phyloP scores from a whole-genome alignment of 2,888 invertebrate species.

The Amphimallon solstitiale region DNA sequence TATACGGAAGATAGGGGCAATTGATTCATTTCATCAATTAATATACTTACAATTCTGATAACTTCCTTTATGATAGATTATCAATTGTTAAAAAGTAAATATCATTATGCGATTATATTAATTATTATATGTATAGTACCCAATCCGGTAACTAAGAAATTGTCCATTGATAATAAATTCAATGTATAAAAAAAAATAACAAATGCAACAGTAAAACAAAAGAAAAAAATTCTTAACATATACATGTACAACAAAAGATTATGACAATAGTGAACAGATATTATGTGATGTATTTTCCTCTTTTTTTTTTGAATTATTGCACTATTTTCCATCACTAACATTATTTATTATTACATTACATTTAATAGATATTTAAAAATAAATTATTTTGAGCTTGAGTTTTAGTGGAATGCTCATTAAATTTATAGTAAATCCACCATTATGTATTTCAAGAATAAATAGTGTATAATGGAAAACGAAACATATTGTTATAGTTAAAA shows the following conservation, averaged over 20 bases:
- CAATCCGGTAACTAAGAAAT: conserved; percentile 14
- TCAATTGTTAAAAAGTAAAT: conserved; percentile 8
- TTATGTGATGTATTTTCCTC: conserved; percentile 19
- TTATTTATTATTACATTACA: conserved; percentile 28
- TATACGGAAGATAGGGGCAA: conserved; percentile 8
- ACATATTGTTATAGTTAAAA: no score
- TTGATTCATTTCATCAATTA: background rate
- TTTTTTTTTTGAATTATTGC: conserved; percentile 18
- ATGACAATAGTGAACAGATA: conserved; percentile 22
- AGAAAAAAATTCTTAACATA: conserved; percentile 7
- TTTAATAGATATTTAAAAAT: conserved; percentile 23
- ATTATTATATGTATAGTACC: conserved; percentile 6
- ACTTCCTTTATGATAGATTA: conserved; percentile 13
- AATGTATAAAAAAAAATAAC: conserved; percentile 29
- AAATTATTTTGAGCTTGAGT: conserved; percentile 29
- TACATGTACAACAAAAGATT: conserved; percentile 19
- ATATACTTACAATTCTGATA: background rate
- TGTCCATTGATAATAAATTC: conserved; percentile 23
- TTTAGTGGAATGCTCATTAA: conserved; percentile 14
- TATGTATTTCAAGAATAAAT: background rate
- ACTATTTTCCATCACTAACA: conserved; percentile 25
- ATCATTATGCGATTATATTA: background rate
- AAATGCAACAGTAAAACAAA: conserved; percentile 28
- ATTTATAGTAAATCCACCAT: conserved; percentile 10
- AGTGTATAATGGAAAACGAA: background rate